These are phyloP conservation scores for Poecilobothrus nobilitatus DNA, from an alignment of 2,888 invertebrate genomes.

Conservation along the genomic window DNA sequence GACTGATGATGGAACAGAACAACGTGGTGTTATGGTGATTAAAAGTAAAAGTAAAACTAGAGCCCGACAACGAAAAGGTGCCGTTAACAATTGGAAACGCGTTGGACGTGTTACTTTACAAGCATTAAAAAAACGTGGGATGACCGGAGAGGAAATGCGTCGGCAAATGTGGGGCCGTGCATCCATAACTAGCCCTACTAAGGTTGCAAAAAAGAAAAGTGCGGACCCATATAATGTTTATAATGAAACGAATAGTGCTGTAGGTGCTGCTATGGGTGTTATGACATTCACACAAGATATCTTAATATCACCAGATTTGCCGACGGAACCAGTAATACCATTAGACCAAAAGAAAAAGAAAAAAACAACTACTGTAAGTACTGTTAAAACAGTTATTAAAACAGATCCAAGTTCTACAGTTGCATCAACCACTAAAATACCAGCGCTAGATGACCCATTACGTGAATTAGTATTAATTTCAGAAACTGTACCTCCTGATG, in stretches of 20 bases:
- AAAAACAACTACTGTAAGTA: conserved; percentile 21
- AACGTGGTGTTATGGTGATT: conserved; percentile 94
- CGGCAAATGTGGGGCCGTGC: conserved; percentile 86
- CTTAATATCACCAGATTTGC: conserved; percentile 41
- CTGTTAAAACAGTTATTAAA: conserved; percentile 13
- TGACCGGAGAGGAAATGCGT: conserved; percentile 79
- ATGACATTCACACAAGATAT: conserved; percentile 76
- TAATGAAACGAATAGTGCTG: conserved; percentile 46
- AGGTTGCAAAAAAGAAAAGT: conserved; percentile 52
- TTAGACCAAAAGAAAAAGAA: conserved; percentile 24
- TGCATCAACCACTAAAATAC: conserved; percentile 3
- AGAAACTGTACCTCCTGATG: conserved; percentile 37
- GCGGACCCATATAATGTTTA: conserved; percentile 42
- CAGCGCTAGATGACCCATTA: conserved; percentile 48
- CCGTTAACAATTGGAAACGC: conserved; percentile 94
- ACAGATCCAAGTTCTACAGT: not conserved
- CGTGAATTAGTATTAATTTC: conserved; percentile 55
- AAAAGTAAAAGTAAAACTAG: conserved; percentile 94
- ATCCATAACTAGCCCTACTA: conserved; percentile 77
- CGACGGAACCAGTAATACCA: conserved; percentile 19
- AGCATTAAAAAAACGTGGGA: conserved; percentile 69
- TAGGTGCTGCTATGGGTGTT: conserved; percentile 71
- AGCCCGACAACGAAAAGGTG: conserved; percentile 92
- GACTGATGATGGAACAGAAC: conserved; percentile 73
- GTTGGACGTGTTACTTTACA: conserved; percentile 82